Percentiles rank a stretch among this genome's conserved stretches.
Conservation (phyloP, 2,797 vertebrate genomes). For the Scleropages formosus region DNA sequence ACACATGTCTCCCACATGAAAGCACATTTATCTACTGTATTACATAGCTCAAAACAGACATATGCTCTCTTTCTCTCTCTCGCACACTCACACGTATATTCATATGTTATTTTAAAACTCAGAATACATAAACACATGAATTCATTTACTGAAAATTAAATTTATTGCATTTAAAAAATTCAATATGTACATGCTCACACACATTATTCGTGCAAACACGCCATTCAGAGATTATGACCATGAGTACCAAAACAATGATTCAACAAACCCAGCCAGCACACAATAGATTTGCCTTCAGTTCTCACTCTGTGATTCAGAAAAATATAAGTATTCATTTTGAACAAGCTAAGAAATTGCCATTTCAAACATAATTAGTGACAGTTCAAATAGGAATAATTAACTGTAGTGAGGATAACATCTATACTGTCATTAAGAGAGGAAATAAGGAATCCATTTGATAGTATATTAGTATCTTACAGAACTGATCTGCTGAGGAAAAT, state of each 20-base stretch:
- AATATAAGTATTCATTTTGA: too few relatives aligned
- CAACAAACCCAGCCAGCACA: too few relatives aligned
- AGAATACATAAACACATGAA: background rate
- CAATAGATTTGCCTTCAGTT: background rate
- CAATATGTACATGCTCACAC: too few relatives aligned
- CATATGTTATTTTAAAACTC: background rate
- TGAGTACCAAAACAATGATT: background rate
- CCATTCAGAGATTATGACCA: background rate
- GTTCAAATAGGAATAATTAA: background rate
- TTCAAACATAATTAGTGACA: background rate
- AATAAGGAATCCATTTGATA: background rate
- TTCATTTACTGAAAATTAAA: background rate
- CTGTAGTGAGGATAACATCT: background rate
- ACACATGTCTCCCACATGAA: background rate
- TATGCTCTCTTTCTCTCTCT: background rate
- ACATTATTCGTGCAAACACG: too few relatives aligned
- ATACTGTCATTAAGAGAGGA: background rate
- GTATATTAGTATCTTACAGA: constrained; percentile 5
- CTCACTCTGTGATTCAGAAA: too few relatives aligned
- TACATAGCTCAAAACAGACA: background rate
- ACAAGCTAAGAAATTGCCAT: background rate
- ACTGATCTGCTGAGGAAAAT: constrained; percentile 54
- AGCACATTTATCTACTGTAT: background rate
- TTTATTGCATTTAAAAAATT: too few relatives aligned
- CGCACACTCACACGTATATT: too few relatives aligned